Evolutionary conservation across 2,113 vertebrate genomes (phyloP).

Genomic region (Climacteris rufus): DNA sequence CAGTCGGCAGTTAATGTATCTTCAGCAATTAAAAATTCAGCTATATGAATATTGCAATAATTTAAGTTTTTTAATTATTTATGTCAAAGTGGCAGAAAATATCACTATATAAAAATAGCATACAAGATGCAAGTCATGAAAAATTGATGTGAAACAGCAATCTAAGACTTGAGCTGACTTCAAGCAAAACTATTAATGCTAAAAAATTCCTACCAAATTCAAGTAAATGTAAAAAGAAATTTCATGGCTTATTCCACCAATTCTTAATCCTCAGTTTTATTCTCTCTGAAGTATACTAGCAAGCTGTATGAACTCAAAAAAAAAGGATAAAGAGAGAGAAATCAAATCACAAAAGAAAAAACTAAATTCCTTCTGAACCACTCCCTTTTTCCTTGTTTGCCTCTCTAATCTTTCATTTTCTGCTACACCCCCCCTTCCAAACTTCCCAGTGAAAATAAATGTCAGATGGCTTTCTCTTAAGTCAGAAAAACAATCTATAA

Average conservation of each 20-base stretch:
- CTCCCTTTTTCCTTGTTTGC: background rate
- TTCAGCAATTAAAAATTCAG: slow-evolving; percentile 48
- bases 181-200: background rate
- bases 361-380: slow-evolving; percentile 23
- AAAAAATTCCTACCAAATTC: background rate
- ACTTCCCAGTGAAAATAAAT: slow-evolving; percentile 39
- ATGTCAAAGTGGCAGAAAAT: slow-evolving; percentile 16
- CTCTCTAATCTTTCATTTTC: background rate
- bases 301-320: background rate
- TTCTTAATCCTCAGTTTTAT: slow-evolving; percentile 22
- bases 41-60: slow-evolving; percentile 53
- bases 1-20: background rate
- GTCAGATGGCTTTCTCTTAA: slow-evolving; percentile 34
- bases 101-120: slow-evolving; percentile 28
- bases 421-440: background rate
- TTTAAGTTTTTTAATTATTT: slow-evolving; percentile 43
- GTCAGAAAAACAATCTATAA: slow-evolving; percentile 50
- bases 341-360: slow-evolving; percentile 25
- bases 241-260: background rate
- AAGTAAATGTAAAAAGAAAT: slow-evolving; percentile 6
- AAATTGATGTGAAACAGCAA: slow-evolving; percentile 26
- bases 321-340: background rate
- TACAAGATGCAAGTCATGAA: slow-evolving; percentile 4
- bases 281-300: background rate
- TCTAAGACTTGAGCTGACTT: background rate